phyloP scores from a whole-genome alignment of 2,113 vertebrate genomes.

The Centropus unirufus region DNA sequence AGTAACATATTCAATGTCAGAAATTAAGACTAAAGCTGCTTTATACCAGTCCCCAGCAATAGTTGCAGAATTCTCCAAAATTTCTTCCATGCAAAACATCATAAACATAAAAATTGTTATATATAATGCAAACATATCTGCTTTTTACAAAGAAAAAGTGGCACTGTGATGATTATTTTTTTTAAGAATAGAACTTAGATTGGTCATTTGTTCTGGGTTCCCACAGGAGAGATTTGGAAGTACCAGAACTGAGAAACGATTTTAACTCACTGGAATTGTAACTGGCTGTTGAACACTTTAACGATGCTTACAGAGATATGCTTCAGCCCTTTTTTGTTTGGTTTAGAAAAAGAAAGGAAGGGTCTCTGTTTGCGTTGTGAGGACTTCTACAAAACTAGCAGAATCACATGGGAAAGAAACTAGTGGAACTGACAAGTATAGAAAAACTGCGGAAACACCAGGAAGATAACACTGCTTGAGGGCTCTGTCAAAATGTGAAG shows the following conservation, averaged over 20 bases:
- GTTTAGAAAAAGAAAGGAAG: constrained; percentile 80
- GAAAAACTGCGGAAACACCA: constrained; percentile 75
- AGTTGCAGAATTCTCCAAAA: constrained; percentile 78
- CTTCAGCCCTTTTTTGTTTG: constrained; percentile 79
- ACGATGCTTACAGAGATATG: constrained; percentile 74
- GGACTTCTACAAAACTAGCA: constrained; percentile 71
- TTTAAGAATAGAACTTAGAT: constrained; percentile 39
- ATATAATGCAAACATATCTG: constrained; percentile 80
- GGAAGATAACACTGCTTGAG: constrained; percentile 79
- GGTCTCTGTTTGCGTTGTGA: constrained; percentile 75
- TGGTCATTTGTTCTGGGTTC: constrained; percentile 63
- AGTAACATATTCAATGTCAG: constrained; percentile 78
- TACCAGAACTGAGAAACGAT: constrained; percentile 71
- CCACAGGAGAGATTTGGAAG: constrained; percentile 50
- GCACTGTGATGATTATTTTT: constrained; percentile 53
- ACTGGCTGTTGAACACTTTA: constrained; percentile 71
- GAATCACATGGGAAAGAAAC: constrained; percentile 69
- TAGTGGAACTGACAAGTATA: constrained; percentile 69
- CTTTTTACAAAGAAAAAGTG: constrained; percentile 77
- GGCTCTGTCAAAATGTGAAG: constrained; percentile 67
- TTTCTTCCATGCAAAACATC: constrained; percentile 87
- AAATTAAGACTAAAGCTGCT: constrained; percentile 74
- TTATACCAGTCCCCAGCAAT: constrained; percentile 77
- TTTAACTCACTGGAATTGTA: constrained; percentile 77
- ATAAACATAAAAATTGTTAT: constrained; percentile 80